Evolutionary conservation across 2,113 vertebrate genomes (phyloP).

Genomic region (Oryzias curvinotus): DNA sequence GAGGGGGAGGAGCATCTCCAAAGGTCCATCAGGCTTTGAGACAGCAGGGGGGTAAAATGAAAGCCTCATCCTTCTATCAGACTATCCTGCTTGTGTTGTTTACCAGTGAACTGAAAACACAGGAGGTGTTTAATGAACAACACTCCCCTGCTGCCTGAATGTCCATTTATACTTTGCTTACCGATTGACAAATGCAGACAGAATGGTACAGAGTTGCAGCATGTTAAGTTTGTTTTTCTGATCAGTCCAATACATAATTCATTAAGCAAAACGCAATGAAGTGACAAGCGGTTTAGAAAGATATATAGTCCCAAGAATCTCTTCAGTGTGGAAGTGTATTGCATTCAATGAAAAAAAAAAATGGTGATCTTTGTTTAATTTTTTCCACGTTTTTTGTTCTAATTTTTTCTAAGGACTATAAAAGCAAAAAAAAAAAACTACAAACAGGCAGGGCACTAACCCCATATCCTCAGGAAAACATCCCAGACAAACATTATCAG

Average conservation of each 20-base stretch:
- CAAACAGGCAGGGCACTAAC: too few species aligned
- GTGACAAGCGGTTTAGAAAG: too few species aligned
- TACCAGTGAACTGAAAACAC: slow-evolving; percentile 40
- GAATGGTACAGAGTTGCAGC: slow-evolving; percentile 25
- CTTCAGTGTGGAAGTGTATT: too few species aligned
- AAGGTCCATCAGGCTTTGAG: slow-evolving; percentile 42
- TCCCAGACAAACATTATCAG: too few species aligned
- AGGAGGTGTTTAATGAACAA: slow-evolving; percentile 62
- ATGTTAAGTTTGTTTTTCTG: slow-evolving; percentile 27
- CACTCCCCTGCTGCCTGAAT: slow-evolving; percentile 42
- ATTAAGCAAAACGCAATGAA: too few species aligned
- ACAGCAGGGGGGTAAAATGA: slow-evolving; percentile 49
- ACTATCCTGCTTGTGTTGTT: slow-evolving; percentile 57
- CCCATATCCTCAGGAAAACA: too few species aligned
- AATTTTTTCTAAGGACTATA: too few species aligned
- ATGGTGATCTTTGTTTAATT: too few species aligned
- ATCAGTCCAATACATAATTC: background rate
- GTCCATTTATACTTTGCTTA: slow-evolving; percentile 47
- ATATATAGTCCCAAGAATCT: too few species aligned
- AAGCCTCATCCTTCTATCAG: slow-evolving; percentile 46
- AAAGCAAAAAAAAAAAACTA: too few species aligned
- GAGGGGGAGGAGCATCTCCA: slow-evolving; percentile 37
- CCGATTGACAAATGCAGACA: slow-evolving; percentile 35
- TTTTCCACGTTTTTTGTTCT: too few species aligned
- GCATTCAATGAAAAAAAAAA: too few species aligned